These are phyloP conservation scores for Ooceraea biroi DNA, from an alignment of 1,140 invertebrate genomes.

Conservation along the genomic window DNA sequence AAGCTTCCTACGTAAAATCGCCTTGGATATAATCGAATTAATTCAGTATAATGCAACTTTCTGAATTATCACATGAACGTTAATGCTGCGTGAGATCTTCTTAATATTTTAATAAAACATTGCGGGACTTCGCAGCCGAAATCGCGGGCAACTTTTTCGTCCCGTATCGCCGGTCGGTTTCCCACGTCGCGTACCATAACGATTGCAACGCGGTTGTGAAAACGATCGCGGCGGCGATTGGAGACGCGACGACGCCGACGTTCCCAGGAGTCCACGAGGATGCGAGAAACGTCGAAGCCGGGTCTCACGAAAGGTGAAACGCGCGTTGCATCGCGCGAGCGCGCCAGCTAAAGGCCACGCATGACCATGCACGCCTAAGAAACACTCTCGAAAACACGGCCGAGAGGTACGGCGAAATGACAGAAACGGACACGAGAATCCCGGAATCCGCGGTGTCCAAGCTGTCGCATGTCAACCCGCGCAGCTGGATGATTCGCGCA, in stretches of 20 bases:
- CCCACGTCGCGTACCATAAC: constrained; percentile 41
- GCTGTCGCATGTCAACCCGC: not conserved
- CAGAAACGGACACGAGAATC: not conserved
- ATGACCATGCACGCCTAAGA: constrained; percentile 35
- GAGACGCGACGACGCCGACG: constrained; percentile 39
- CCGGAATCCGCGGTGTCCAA: constrained; percentile 49
- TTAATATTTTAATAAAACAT: not conserved
- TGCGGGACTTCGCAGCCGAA: not conserved
- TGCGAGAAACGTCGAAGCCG: constrained; percentile 51
- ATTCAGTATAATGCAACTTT: not conserved
- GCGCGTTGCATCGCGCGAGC: not conserved
- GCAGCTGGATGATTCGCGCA: constrained; percentile 62
- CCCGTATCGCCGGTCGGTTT: constrained; percentile 39
- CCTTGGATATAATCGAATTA: not conserved
- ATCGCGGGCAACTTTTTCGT: constrained; percentile 18
- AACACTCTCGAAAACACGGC: constrained; percentile 23
- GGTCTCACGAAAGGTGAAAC: constrained; percentile 68
- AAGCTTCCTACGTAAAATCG: not conserved
- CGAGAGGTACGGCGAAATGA: constrained; percentile 33
- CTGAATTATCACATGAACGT: too few species aligned
- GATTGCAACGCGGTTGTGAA: constrained; percentile 39
- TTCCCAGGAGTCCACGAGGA: constrained; percentile 58
- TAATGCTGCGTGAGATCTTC: too few species aligned
- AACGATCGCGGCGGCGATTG: constrained; percentile 56
- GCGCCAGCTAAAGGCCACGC: constrained; percentile 49